Evolutionary conservation across 2,113 vertebrate species (phyloP).

Genomic region (Indri indri): DNA sequence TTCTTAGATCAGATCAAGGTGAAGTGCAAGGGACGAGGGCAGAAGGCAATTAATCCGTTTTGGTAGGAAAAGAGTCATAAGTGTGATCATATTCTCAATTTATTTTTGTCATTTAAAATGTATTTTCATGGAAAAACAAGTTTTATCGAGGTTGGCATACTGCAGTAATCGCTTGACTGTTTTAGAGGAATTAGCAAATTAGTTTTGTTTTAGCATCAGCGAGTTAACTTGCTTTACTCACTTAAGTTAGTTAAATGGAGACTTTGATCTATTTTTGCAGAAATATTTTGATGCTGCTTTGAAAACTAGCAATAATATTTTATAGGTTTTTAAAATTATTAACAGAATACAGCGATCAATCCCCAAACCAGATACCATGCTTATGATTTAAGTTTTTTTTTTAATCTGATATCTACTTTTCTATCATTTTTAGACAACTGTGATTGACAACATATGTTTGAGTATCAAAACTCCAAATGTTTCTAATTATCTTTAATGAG

Average conservation of each 20-base stretch:
- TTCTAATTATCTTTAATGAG: constrained; percentile 11
- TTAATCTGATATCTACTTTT: neutral
- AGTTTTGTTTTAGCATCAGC: neutral
- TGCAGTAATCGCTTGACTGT: neutral
- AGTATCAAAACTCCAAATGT: constrained; percentile 49
- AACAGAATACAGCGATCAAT: neutral
- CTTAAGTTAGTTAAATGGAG: neutral
- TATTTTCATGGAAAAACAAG: neutral
- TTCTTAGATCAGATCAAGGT: neutral
- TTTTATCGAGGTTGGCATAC: neutral
- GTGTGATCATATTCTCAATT: neutral
- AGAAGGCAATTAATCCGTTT: neutral
- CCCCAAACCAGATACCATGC: neutral
- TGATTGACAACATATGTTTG: neutral
- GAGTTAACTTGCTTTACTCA: neutral
- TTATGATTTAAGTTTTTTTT: neutral
- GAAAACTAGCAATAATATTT: neutral
- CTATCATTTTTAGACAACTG: neutral
- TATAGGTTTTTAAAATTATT: neutral
- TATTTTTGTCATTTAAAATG: neutral
- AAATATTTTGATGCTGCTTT: neutral
- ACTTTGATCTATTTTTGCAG: neutral
- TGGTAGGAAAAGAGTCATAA: neutral
- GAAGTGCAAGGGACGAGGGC: neutral
- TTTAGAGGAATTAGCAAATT: neutral